Conservation (phyloP, 2,113 vertebrate genomes). For the Chaenocephalus aceratus region DNA sequence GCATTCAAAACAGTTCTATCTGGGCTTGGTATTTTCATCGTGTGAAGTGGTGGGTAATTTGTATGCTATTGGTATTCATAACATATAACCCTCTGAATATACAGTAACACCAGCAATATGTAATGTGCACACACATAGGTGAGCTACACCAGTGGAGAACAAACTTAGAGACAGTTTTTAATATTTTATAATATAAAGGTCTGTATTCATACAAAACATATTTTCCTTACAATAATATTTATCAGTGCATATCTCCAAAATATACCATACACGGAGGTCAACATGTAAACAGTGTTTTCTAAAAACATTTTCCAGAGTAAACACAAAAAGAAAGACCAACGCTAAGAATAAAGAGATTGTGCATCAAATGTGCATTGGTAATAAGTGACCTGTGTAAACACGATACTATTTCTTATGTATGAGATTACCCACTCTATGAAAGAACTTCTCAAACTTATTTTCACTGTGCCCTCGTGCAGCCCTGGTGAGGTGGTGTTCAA, state of each 20-base stretch:
- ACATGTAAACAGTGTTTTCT: slow-evolving; percentile 49
- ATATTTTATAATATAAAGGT: background rate
- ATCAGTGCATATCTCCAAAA: slow-evolving; percentile 32
- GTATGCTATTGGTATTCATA: background rate
- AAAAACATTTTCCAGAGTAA: background rate
- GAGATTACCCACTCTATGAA: slow-evolving; percentile 90
- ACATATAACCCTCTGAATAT: background rate
- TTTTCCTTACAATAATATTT: background rate
- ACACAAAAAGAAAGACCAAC: slow-evolving; percentile 1
- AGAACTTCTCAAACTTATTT: slow-evolving; percentile 91
- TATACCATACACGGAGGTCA: background rate
- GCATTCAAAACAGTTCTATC: background rate
- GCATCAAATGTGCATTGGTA: background rate
- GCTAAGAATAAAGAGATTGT: slow-evolving; percentile 4
- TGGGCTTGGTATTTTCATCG: background rate
- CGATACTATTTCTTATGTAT: slow-evolving; percentile 89
- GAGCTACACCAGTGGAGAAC: background rate
- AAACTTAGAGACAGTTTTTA: background rate
- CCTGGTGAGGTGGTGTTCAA: slow-evolving; percentile 74
- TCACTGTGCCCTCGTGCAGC: slow-evolving; percentile 84
- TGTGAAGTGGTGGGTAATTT: background rate
- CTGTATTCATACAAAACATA: slow-evolving; percentile 1
- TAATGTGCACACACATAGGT: background rate
- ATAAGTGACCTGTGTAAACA: slow-evolving; percentile 2
- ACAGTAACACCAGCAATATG: background rate